A percentile compares a stretch with the other conserved stretches of the same genome.
Evolutionary conservation across 2,113 vertebrate genomes (phyloP).

Genomic region (Hylia prasina): DNA sequence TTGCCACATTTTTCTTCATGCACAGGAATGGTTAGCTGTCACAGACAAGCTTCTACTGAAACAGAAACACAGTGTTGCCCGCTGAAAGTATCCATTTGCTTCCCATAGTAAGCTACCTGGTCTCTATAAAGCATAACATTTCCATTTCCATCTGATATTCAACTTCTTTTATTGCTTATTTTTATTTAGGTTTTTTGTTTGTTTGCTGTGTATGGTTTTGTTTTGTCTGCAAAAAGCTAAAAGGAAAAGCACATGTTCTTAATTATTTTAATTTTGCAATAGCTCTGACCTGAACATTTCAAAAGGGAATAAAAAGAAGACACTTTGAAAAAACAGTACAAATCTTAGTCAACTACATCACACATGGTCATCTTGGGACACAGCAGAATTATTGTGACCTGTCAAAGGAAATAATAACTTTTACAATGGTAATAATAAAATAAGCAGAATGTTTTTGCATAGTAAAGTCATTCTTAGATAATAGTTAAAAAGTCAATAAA

Average conservation of each 20-base stretch:
- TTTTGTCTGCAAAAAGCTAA: background rate
- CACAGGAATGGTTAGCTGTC: background rate
- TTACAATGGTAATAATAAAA: background rate
- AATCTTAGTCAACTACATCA: background rate
- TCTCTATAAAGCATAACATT: background rate
- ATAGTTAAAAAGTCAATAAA: background rate
- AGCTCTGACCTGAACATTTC: background rate
- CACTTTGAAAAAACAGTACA: background rate
- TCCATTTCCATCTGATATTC: background rate
- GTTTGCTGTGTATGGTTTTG: background rate
- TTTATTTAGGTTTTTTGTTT: fast-evolving
- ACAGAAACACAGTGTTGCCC: background rate
- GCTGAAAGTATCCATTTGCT: background rate
- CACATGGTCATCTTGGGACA: background rate
- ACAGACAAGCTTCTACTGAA: background rate
- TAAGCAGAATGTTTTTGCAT: background rate
- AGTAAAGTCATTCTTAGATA: background rate
- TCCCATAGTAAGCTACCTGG: fast-evolving
- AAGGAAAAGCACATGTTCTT: fast-evolving
- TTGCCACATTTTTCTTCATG: background rate
- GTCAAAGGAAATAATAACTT: background rate
- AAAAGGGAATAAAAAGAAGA: background rate
- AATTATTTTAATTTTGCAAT: background rate
- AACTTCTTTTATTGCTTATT: background rate
- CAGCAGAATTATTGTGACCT: background rate